Evolutionary conservation across 2,797 vertebrate species (phyloP), one percentile per base, ranked within the genome.

Genomic region (Cuculus canorus): DNA sequence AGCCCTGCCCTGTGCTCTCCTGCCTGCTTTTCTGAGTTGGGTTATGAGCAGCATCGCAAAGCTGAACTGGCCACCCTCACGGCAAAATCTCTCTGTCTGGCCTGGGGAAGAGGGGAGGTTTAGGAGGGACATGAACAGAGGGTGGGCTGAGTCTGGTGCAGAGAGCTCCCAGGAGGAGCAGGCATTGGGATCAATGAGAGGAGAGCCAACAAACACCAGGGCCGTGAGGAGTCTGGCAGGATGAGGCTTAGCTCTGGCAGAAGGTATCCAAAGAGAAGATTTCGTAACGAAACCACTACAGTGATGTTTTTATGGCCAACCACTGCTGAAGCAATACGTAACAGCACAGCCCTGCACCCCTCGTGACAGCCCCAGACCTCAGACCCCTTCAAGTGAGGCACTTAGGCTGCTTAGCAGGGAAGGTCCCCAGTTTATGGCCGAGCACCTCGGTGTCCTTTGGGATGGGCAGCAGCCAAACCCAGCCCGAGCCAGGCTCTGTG

Each of bases 401-500:
- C n/a, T n/a, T n/a, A n/a, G n/a, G n/a, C n/a, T n/a, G n/a, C 11
- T 32, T n/a, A n/a, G 17, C 18, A 33, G 13, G 13, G 21, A 33
- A 23, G 21, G 60, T 35, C 33, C 47, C 25, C 1, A 0, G 10
- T 57, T 24, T 5, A 15, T 12, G 6, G 21, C 43, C 2, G 0
- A 69, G 77, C n/a, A 17, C 56, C 63, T 52, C 3, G 0, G 12
- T 11, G 2, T 39, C 5, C 56, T 76, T 24, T 4, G 5, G 39
- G 24, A 45, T 1, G 2, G 19, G 18, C 43, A 14, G 35, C 3
- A 41, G 50, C 43, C 10, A 22, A 63, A 11, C 18, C 18, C 41
- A 11, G 13, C 11, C 39, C 0, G 0, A 48, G 9, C 24, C 21
- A 2, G 23, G 28, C 47, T 68, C 22, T 0, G 0, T 1, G 2